A percentile compares a stretch with the other conserved stretches of the same genome.
phyloP scores from a whole-genome alignment of 2,113 vertebrate species.

The Hypanus sabinus region DNA sequence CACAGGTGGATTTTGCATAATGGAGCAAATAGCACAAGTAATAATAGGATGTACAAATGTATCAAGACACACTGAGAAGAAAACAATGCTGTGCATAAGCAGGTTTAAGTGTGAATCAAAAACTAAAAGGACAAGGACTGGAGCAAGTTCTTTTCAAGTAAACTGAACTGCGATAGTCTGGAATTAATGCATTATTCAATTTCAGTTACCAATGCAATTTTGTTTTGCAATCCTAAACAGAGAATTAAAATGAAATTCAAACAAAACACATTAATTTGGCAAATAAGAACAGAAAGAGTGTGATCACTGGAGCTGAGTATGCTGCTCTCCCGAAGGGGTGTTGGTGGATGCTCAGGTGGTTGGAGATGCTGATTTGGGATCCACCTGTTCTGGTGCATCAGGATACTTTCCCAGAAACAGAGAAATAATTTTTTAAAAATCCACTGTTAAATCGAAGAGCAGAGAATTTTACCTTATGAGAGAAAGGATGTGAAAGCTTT shows the following conservation, averaged over 20 bases:
- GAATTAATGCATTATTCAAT: not conserved
- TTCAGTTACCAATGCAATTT: not conserved
- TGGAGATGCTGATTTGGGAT: too few relatives aligned
- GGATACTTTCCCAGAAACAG: not conserved
- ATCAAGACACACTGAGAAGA: slow-evolving; percentile 47
- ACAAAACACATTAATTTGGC: not conserved
- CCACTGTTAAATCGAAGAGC: not conserved
- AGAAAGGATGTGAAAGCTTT: too few relatives aligned
- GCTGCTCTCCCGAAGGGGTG: too few relatives aligned
- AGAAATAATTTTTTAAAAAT: too few relatives aligned
- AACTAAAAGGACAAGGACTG: not conserved
- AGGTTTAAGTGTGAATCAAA: slow-evolving; percentile 31
- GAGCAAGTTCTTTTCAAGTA: slow-evolving; percentile 11
- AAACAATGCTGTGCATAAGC: slow-evolving; percentile 45
- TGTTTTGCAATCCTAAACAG: not conserved
- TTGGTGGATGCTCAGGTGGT: too few relatives aligned
- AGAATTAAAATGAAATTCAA: not conserved
- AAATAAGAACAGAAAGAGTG: not conserved
- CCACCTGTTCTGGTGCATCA: too few relatives aligned
- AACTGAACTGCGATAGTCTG: not conserved
- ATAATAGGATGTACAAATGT: slow-evolving; percentile 57
- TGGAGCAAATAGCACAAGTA: slow-evolving; percentile 68
- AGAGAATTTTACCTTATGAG: too few relatives aligned
- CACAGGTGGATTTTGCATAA: slow-evolving; percentile 67
- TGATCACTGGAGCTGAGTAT: too few relatives aligned